A percentile compares a stretch with the other conserved stretches of the same genome.
These are phyloP conservation scores for Parochlus steinenii DNA, from an alignment of 2,888 invertebrate genomes.

Conservation along the genomic window DNA sequence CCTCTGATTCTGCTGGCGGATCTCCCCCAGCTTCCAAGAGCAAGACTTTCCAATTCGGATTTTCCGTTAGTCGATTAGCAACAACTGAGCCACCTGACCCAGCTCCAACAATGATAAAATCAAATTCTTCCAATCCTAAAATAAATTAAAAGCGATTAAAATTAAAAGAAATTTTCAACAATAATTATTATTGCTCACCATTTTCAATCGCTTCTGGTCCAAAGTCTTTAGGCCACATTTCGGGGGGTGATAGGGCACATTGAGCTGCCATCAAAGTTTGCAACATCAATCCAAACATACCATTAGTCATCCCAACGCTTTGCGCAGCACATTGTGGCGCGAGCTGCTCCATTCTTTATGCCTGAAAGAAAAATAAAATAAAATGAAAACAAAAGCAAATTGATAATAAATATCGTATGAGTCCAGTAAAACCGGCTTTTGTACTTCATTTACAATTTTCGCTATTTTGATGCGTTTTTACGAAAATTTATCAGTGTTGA, in stretches of 20 bases:
- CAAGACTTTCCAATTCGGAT: slow-evolving; percentile 40
- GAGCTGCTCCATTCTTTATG: slow-evolving; percentile 9
- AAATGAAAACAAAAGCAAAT: too few relatives aligned
- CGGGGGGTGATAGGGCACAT: slow-evolving; percentile 9
- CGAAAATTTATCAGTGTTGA: too few relatives aligned
- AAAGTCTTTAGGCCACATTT: slow-evolving; percentile 12
- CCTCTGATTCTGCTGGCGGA: slow-evolving; percentile 53
- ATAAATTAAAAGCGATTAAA: too few relatives aligned
- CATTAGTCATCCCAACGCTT: slow-evolving; percentile 13
- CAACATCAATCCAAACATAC: slow-evolving; percentile 2
- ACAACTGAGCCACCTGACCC: slow-evolving; percentile 36
- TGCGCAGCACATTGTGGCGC: slow-evolving; percentile 13
- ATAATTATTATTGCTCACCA: slow-evolving; percentile 4
- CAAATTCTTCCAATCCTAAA: slow-evolving; percentile 25
- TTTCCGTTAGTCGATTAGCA: slow-evolving; percentile 42
- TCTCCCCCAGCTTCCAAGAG: slow-evolving; percentile 52
- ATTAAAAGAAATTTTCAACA: slow-evolving; percentile 2
- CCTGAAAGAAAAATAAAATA: too few relatives aligned
- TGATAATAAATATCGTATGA: too few relatives aligned
- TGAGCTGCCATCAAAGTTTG: slow-evolving; percentile 11
- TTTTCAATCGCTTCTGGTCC: slow-evolving; percentile 9
- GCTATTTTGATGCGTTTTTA: too few relatives aligned
- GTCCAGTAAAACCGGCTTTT: too few relatives aligned
- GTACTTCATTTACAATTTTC: too few relatives aligned
- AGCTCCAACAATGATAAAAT: slow-evolving; percentile 24